Base-by-base conservation (phyloP, 2,113 vertebrate species). In the Peromyscus polionotus region DNA sequence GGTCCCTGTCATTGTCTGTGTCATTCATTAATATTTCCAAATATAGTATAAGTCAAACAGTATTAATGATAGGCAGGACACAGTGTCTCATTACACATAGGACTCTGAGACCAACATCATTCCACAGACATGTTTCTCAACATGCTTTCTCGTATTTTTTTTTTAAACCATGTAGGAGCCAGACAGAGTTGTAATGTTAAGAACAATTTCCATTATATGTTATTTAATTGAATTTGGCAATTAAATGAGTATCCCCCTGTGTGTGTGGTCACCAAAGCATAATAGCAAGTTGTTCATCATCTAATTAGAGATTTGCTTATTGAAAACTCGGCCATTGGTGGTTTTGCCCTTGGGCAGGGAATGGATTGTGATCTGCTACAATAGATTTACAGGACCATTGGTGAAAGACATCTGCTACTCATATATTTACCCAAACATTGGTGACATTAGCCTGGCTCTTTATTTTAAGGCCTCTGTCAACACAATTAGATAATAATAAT, bases 171-270 rank as follows among this genome's bases (percentile, higher is more conserved):
- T 90, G 31, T 48, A 90, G 72, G 67, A 96, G 59, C 67, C 86
- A 97, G 94, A 88, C 54, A 85, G 96, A 97, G 79, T 95, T 95
- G 77, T 95, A 42, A 68, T 90, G 88, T 92, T 94, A 95, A 96
- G 97, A 94, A 86, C 92, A 96, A 84, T 96, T 97, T 98, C 95
- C 93, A 93, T 98, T 96, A 42, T 86, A 3, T 88, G 13, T 89
- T 79, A 88, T 97, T 94, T 97, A 97, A 97, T 98, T 98, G 96
- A 61, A 93, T 98, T 97, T 91, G 88, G 48, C 95, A 97, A 54
- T 98, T 95, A 97, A 98, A 92, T 96, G 65, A 61, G 22, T 97
- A n/a, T 94, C 92, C 97, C 97, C 88, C 7, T 45, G 85, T 96
- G 97, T 96, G 59, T 95, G 61, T 91, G 94, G 81, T 94, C 95